Evolutionary conservation across 2,113 vertebrate genomes (phyloP), one percentile per base, ranked within the genome.

Genomic region (Mormyrus lacerda): DNA sequence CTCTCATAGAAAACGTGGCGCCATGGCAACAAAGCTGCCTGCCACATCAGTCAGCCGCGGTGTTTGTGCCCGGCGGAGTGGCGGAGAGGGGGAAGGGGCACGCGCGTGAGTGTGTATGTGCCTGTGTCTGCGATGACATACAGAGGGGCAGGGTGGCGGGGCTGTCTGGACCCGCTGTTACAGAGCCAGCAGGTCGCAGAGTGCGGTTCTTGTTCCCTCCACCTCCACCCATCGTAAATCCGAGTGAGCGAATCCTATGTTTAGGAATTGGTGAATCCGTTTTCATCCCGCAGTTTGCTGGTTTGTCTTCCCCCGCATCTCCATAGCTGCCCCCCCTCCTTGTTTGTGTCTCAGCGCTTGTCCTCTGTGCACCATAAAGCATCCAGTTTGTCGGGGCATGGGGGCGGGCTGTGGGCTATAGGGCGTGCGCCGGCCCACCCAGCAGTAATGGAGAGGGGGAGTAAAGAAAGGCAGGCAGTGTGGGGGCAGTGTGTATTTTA

Each of bases 11-110:
- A 93, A 93, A 92, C 93, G 82, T 92, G 92, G 91, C 88, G 58
- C 94, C 94, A 94, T 95, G 93, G 95, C 94, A 95, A 95, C 94
- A 15, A 91, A 87, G 91, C 92, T 91, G 89, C 87, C 82, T 87
- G 83, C 90, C 84, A 85, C 93, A 94, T 95, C 93, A 91, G 92
- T 95, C 93, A 93, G 89, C 85, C 39, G 27, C 50, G 24, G 82
- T 84, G 44, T 84, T 91, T 87, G 90, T 84, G 76, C 88, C 88
- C 48, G 76, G 10, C 58, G 50, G 76, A 90, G n/a, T 19, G 89
- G 79, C 55, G 21, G 39, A 51, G 82, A 55, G 2, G 88, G 89
- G 91, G 86, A 31, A 55, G 47, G 47, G 7, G 50, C 21, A n/a
- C n/a, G 58, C n/a, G 39, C 44, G 76, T 61, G 51, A 87, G 48